A percentile compares a stretch with the other conserved stretches of the same genome.
These are phyloP conservation scores for Drosophila paracracens DNA, from an alignment of 2,888 invertebrate genomes.

Conservation along the genomic window DNA sequence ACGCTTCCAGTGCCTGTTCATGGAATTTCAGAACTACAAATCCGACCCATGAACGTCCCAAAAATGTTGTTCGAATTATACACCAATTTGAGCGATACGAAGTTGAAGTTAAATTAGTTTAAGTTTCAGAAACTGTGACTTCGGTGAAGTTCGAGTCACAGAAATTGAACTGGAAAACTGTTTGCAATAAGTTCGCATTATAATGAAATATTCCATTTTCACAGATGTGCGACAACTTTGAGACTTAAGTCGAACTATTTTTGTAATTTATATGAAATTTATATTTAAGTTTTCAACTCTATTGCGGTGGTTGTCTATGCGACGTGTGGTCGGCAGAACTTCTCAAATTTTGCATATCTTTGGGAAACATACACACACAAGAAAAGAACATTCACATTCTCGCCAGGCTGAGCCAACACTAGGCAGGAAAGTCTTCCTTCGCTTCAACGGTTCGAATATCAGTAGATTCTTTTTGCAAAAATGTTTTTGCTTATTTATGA, in stretches of 20 bases:
- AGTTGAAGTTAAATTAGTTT: neutral
- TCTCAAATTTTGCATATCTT: neutral
- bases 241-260: neutral
- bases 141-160: neutral
- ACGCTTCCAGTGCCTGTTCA: neutral
- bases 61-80: neutral
- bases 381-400: neutral
- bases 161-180: neutral
- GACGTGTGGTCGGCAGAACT: neutral
- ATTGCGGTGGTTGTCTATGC: neutral
- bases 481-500: neutral
- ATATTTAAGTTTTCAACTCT: neutral
- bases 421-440: neutral
- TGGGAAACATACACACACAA: neutral
- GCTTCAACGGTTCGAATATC: neutral
- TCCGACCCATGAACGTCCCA: neutral
- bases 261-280: neutral
- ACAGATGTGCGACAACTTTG: neutral
- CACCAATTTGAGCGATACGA: neutral
- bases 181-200: neutral
- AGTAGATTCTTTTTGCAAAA: neutral
- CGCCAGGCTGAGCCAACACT: neutral
- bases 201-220: neutral
- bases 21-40: neutral
- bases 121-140: neutral